Base-by-base conservation (phyloP, 2,797 vertebrate species). In the Diglossa cyanea region DNA sequence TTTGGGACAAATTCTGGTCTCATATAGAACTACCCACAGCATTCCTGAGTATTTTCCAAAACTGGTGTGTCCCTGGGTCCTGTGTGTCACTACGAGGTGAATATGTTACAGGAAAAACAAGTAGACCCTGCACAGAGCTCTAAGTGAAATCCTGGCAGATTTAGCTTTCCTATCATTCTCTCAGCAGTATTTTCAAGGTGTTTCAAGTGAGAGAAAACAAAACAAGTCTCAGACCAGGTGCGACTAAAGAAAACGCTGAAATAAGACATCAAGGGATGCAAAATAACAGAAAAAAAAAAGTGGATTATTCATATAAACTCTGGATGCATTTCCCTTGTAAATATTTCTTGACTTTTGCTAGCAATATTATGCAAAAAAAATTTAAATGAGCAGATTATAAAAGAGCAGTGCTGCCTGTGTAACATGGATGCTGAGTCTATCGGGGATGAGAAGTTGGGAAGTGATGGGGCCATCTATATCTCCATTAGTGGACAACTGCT, bases 21-120 rank as follows among this genome's bases (percentile, higher is more conserved):
- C 4, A 2, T 1, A 1, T 13, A 42, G 63, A 57, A 9, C 23
- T 35, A 30, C 31, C 35, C 44, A 8, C 1, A 9, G 48, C 5
- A 3, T 75, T 77, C 40, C 62, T 37, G 53, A 1, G 0, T 45
- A 8, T 53, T 71, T 66, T 54, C 53, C 42, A 30, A 10, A 40
- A 48, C 31, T 18, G 19, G 20, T 4, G 4, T 5, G 35, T 74
- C 26, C 54, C 23, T 25, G 86, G 42, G 30, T 74, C 50, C 37
- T 44, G 13, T 10, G 17, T 57, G 10, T 44, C n/a, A 3, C 35
- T 45, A 28, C 0, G 6, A 31, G 55, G 48, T 44, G 53, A 66
- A 26, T 24, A n/a, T 3, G 19, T 37, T 62, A 48, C 62, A 57
- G 57, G 31, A 70, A 40, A 40, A 73, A 54, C 16, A 7, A 2